A percentile compares a stretch with the other conserved stretches of the same genome.
Evolutionary conservation across 92 coral and sea anemone genomes (phyloP).

Genomic region (Muricea muricata): DNA sequence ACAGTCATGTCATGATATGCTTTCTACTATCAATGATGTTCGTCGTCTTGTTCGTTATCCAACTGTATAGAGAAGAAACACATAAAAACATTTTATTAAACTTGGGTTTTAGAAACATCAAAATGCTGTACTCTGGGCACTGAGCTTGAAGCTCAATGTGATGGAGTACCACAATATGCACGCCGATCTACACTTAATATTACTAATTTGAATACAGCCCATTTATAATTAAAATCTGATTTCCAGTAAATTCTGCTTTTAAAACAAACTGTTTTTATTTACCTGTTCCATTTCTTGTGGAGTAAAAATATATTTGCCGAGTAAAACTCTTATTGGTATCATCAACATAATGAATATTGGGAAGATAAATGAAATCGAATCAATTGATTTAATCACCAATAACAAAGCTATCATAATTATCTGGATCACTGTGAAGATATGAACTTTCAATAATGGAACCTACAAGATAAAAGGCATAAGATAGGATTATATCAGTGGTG

Average conservation of each 20-base stretch:
- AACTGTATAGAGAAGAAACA: neutral
- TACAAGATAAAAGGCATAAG: neutral
- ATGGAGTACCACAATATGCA: too few relatives aligned
- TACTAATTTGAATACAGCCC: too few relatives aligned
- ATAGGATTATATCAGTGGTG: neutral
- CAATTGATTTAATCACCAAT: constrained; percentile 24
- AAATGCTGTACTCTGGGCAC: too few relatives aligned
- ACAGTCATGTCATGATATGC: too few relatives aligned
- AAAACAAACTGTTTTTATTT: too few relatives aligned
- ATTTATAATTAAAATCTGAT: too few relatives aligned
- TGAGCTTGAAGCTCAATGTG: too few relatives aligned
- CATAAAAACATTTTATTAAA: neutral
- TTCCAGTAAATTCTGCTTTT: too few relatives aligned
- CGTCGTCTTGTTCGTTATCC: constrained; percentile 35
- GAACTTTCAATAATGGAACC: constrained; percentile 35
- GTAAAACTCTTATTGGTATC: constrained; percentile 26
- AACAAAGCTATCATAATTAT: constrained; percentile 25
- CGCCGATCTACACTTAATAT: too few relatives aligned
- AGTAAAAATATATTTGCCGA: constrained; percentile 25
- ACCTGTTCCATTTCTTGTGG: constrained; percentile 41
- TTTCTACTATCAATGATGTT: neutral
- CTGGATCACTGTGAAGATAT: constrained; percentile 27
- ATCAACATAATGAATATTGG: constrained; percentile 34
- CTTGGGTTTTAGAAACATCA: neutral
- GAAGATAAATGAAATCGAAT: constrained; percentile 30